Evolutionary conservation across 2,113 vertebrate species (phyloP).

Genomic region (Psilopsiagon aymara): DNA sequence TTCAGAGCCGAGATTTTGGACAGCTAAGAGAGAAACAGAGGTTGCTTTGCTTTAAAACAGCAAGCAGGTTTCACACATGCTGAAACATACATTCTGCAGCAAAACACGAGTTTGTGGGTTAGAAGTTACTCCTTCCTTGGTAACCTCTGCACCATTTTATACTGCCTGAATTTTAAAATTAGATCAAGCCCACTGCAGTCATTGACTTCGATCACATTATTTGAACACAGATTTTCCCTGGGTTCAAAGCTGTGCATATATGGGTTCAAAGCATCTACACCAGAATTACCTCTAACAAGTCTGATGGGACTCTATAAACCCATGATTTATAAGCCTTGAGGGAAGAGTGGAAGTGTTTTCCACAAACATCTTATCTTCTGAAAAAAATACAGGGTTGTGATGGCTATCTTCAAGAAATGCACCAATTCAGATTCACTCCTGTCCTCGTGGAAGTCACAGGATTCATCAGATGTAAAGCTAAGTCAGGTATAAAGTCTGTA

Average conservation of each 20-base stretch:
- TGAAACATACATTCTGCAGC: background rate
- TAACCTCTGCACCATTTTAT: background rate
- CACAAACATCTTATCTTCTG: background rate
- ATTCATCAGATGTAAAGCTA: background rate
- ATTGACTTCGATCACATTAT: background rate
- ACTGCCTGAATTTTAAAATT: background rate
- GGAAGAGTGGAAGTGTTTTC: background rate
- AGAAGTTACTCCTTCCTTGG: background rate
- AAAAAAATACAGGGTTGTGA: background rate
- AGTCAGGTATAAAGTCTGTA: background rate
- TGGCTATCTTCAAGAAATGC: background rate
- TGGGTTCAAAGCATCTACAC: background rate
- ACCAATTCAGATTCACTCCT: background rate
- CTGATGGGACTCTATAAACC: background rate
- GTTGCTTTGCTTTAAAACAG: background rate
- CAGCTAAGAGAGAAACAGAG: background rate
- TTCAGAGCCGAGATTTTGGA: background rate
- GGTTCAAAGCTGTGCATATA: rapidly evolving
- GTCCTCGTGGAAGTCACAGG: background rate
- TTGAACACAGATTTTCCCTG: background rate
- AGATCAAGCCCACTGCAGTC: background rate
- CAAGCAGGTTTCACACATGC: background rate
- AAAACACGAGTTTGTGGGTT: rapidly evolving
- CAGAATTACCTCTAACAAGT: background rate
- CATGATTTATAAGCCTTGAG: background rate